A percentile compares a stretch with the other conserved stretches of the same genome.
Evolutionary conservation across 2,797 vertebrate genomes (phyloP).

Genomic region (Characodon lateralis): DNA sequence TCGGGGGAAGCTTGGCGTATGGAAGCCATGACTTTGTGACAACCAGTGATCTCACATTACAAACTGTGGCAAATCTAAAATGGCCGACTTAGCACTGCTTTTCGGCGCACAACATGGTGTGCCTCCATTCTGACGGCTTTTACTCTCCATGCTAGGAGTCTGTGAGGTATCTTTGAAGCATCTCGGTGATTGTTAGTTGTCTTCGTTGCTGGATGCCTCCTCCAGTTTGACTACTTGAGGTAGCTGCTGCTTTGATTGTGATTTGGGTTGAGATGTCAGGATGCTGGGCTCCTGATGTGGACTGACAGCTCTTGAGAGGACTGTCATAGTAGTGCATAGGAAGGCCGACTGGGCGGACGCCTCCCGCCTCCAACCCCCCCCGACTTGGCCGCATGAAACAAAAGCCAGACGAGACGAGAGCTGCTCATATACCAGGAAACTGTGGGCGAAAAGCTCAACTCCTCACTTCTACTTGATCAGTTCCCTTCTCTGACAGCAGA

Average conservation of each 20-base stretch:
- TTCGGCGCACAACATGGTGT: slow-evolving; percentile 72
- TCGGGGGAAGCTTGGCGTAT: slow-evolving; percentile 1
- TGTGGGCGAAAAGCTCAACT: slow-evolving; percentile 37
- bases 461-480: slow-evolving; percentile 27
- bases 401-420: slow-evolving; percentile 68
- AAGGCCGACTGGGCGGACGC: slow-evolving; percentile 47
- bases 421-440: slow-evolving; percentile 72
- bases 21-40: slow-evolving; percentile 77
- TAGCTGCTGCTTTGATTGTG: slow-evolving; percentile 74
- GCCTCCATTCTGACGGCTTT: slow-evolving; percentile 41
- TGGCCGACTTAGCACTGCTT: slow-evolving; percentile 74
- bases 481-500: slow-evolving; percentile 38
- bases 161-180: slow-evolving; percentile 27
- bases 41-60: slow-evolving; percentile 75
- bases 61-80: slow-evolving; percentile 81
- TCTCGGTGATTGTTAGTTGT: slow-evolving; percentile 23
- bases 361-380: slow-evolving; percentile 1
- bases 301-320: slow-evolving; percentile 85
- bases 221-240: not conserved
- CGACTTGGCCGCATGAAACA: slow-evolving; percentile 54
- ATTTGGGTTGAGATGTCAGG: slow-evolving; percentile 81
- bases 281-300: slow-evolving; percentile 78
- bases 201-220: slow-evolving; percentile 27
- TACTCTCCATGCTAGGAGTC: not conserved
- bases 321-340: slow-evolving; percentile 78